phyloP scores from a whole-genome alignment of 2,113 vertebrate species.

The Junco hyemalis region DNA sequence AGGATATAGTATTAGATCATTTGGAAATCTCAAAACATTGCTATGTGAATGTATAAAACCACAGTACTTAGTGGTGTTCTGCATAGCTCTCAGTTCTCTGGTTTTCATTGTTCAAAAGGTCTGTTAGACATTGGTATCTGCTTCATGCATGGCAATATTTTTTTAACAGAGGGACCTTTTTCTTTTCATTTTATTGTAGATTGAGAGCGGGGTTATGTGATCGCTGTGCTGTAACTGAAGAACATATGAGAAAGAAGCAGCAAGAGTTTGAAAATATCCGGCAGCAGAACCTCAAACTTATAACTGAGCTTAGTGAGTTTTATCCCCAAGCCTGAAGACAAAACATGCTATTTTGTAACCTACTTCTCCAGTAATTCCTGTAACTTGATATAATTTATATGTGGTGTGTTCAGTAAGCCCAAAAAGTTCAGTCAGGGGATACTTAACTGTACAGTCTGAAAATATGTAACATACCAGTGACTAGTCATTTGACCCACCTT shows the following conservation, averaged over 20 bases:
- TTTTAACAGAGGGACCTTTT: neutral
- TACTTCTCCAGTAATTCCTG: neutral
- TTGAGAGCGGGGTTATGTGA: slow-evolving; percentile 85
- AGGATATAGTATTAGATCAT: rapidly evolving
- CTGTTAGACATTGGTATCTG: neutral
- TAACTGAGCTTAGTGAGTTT: slow-evolving; percentile 89
- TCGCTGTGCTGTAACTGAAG: slow-evolving; percentile 85
- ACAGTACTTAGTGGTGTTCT: neutral
- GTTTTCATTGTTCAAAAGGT: neutral
- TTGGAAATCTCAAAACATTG: neutral
- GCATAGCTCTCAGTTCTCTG: neutral
- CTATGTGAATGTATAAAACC: neutral
- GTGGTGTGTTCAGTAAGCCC: neutral
- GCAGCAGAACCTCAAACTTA: slow-evolving; percentile 83
- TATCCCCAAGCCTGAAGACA: neutral
- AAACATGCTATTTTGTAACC: neutral
- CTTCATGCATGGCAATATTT: neutral
- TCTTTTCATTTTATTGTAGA: slow-evolving; percentile 64
- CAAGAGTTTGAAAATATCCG: slow-evolving; percentile 84
- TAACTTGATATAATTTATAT: neutral
- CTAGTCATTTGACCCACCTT: neutral
- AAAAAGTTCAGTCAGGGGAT: neutral
- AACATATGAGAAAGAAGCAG: slow-evolving; percentile 84
- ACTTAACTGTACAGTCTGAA: neutral
- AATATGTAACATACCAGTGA: neutral